These are phyloP conservation scores for Lophura nycthemera DNA, from an alignment of 2,113 vertebrate genomes.

Conservation along the genomic window DNA sequence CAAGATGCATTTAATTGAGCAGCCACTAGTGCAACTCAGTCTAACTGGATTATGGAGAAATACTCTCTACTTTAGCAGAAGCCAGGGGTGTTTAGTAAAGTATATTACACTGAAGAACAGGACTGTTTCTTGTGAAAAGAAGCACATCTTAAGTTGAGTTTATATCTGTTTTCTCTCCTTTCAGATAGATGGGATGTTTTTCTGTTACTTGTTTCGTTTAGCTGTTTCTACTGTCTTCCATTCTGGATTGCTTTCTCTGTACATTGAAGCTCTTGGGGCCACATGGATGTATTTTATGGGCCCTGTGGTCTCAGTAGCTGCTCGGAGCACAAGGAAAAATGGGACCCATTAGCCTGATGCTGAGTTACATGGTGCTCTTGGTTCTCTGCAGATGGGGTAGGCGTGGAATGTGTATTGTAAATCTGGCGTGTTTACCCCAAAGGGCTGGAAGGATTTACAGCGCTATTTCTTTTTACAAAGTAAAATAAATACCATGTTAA, in stretches of 20 bases:
- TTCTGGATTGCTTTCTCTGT: background rate
- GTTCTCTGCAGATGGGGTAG: background rate
- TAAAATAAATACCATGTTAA: background rate
- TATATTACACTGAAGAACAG: background rate
- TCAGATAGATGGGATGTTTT: background rate
- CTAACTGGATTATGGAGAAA: background rate
- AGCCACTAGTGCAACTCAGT: background rate
- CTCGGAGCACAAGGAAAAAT: background rate
- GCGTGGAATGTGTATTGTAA: accelerated
- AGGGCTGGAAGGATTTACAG: background rate
- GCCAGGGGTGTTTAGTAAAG: background rate
- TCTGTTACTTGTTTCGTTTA: background rate
- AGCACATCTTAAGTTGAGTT: background rate
- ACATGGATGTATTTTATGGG: background rate
- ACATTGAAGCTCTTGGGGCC: background rate
- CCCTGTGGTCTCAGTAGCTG: background rate
- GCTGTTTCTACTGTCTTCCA: background rate
- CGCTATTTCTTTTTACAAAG: background rate
- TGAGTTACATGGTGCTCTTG: background rate
- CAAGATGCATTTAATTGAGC: background rate
- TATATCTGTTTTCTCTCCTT: background rate
- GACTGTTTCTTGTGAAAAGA: background rate
- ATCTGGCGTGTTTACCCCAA: accelerated
- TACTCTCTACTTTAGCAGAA: background rate
- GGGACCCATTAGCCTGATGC: background rate